Percentiles rank a stretch among this genome's conserved stretches.
Conservation (phyloP, 2,797 vertebrate species). For the Melanotaenia maccullochi region DNA sequence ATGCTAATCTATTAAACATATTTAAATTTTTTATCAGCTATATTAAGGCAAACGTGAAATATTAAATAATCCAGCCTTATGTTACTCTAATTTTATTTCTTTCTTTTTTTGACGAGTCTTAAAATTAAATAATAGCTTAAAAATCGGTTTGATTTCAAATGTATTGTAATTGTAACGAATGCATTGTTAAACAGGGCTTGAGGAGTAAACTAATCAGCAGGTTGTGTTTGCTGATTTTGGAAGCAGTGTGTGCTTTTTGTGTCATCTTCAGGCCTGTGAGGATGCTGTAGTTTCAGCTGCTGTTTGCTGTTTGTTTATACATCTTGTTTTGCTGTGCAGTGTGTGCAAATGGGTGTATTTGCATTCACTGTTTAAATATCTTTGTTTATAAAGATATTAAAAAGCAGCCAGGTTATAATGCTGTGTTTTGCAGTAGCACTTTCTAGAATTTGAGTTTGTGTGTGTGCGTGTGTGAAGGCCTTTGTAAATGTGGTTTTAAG, state of each 20-base stretch:
- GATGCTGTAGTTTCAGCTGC: conserved; percentile 48
- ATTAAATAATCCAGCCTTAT: conserved; percentile 10
- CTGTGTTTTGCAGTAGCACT: conserved; percentile 4
- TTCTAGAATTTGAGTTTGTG: not conserved
- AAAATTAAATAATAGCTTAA: conserved; percentile 2
- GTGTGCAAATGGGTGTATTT: not conserved
- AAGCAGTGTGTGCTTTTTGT: conserved; percentile 39
- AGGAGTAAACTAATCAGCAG: conserved; percentile 12
- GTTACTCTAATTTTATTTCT: conserved; percentile 1
- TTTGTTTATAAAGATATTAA: conserved; percentile 28
- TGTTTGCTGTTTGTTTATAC: conserved; percentile 37
- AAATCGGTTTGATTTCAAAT: conserved; percentile 7
- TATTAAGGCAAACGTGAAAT: conserved; percentile 6
- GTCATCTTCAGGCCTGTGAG: conserved; percentile 55
- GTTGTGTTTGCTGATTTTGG: conserved; percentile 35
- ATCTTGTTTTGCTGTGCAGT: conserved; percentile 17
- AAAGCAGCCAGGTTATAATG: conserved; percentile 6
- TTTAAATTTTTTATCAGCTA: conserved; percentile 5
- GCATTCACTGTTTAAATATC: conserved; percentile 29
- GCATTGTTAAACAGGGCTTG: not conserved
- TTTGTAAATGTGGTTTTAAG: conserved; percentile 31
- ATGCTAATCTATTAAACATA: conserved; percentile 10
- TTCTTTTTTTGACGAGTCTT: conserved; percentile 16
- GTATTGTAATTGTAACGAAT: conserved; percentile 4
- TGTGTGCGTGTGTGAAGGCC: conserved; percentile 26